phyloP scores from a whole-genome alignment of 2,113 vertebrate species.

The Zapus hudsonius region DNA sequence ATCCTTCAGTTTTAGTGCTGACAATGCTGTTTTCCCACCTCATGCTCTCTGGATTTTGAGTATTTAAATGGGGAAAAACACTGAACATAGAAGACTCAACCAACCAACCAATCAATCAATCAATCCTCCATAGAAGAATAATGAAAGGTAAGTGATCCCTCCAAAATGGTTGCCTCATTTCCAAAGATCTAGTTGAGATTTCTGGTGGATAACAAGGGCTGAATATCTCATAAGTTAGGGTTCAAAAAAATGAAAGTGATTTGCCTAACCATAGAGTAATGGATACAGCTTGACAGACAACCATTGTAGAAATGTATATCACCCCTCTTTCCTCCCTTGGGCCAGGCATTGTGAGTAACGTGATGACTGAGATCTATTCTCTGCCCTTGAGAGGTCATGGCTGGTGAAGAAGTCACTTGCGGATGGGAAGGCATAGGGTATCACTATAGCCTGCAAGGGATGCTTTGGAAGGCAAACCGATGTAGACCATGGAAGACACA shows the following conservation, averaged over 20 bases:
- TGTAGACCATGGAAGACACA: neutral
- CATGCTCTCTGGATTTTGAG: neutral
- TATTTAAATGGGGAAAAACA: neutral
- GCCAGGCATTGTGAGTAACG: neutral
- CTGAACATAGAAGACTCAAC: neutral
- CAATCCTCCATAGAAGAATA: neutral
- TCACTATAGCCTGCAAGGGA: neutral
- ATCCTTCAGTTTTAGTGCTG: neutral
- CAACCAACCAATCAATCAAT: neutral
- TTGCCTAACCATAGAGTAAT: neutral
- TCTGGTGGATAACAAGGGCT: neutral
- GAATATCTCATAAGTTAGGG: neutral
- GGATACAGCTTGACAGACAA: neutral
- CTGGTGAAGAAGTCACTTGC: neutral
- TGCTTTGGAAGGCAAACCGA: neutral
- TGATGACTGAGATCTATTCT: neutral
- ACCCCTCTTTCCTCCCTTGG: neutral
- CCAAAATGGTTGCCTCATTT: neutral
- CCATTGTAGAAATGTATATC: neutral
- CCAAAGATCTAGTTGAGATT: slow-evolving; percentile 9
- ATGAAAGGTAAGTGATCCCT: neutral
- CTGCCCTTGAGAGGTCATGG: neutral
- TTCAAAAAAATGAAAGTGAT: neutral
- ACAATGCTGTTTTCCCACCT: neutral
- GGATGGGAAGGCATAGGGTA: too few species aligned